Evolutionary conservation across 2,888 invertebrate species (phyloP), one percentile per base, ranked within the genome.

Genomic region (Apantesis nais): DNA sequence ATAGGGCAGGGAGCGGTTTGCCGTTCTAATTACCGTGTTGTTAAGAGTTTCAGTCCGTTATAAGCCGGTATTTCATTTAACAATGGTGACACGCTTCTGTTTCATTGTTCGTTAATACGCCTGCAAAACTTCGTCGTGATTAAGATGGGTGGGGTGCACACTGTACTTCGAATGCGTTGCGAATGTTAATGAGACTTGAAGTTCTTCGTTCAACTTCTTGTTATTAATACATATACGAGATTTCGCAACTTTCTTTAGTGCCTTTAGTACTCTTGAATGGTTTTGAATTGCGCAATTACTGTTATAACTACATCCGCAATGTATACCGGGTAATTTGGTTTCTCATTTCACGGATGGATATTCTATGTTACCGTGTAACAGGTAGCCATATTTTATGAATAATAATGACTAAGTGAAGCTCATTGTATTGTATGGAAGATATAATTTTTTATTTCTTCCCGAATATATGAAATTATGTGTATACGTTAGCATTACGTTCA

Each of bases 41-140:
- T 86, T 88, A 85, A 85, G 85, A 85, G 85, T 85, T 85, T 75
- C 79, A 84, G 83, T 85, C 81, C 79, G 85, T 85, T 84, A 86
- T 84, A 86, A 87, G 84, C 84, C 77, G 75, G 83, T 76, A 85
- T 81, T 84, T 75, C 84, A 85, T 84, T 84, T 82, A 84, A 87
- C 88, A 89, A 86, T 87, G 82, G 85, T 83, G 84, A 89, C 89
- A 89, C 87, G 85, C 88, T 87, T 86, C 85, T 76, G 82, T 85
- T 88, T 87, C 88, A 89, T 90, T 90, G 89, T 90, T 87, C 88
- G 87, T 82, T 88, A 88, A 88, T 88, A 86, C 83, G 80, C 75
- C 78, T 77, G 81, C 82, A 77, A 79, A 86, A 88, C 85, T 89
- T 88, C 83, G 81, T 83, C 87, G 85, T 87, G 86, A 89, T 89